These are phyloP conservation scores for Enteromius afrohamiltoni DNA, from an alignment of 2,797 vertebrate species.

Conservation along the genomic window DNA sequence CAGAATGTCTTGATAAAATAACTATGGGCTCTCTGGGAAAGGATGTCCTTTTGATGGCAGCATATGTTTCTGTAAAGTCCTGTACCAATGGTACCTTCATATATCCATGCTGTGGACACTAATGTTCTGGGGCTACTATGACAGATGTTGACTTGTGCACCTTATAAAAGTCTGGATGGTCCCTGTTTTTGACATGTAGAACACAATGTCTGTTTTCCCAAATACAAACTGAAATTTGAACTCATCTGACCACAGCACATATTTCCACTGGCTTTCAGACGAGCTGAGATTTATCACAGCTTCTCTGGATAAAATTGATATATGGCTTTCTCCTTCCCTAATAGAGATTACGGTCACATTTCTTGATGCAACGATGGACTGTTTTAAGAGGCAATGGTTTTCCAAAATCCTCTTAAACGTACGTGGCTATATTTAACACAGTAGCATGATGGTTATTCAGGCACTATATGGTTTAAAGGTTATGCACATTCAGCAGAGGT, in stretches of 20 bases:
- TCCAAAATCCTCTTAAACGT: not conserved
- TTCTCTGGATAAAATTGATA: not conserved
- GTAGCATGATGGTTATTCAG: not conserved
- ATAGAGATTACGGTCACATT: not conserved
- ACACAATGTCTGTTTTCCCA: not conserved
- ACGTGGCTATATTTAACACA: not conserved
- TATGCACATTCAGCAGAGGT: not conserved
- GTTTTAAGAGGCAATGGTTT: not conserved
- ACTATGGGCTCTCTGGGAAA: not conserved
- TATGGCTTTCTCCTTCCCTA: not conserved
- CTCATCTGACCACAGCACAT: not conserved
- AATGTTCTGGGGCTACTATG: not conserved
- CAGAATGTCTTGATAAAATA: not conserved
- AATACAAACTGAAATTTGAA: not conserved
- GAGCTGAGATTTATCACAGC: not conserved
- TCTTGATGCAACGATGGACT: not conserved
- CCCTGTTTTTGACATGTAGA: not conserved
- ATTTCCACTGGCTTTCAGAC: not conserved
- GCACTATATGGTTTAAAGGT: constrained; percentile 1
- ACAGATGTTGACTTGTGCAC: not conserved
- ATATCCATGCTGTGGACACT: not conserved
- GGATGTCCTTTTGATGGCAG: not conserved
- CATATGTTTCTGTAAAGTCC: not conserved
- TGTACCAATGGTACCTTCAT: not conserved
- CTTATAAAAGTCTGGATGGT: not conserved